Conservation (phyloP, 2,113 vertebrate species). For the Amphiprion percula region DNA sequence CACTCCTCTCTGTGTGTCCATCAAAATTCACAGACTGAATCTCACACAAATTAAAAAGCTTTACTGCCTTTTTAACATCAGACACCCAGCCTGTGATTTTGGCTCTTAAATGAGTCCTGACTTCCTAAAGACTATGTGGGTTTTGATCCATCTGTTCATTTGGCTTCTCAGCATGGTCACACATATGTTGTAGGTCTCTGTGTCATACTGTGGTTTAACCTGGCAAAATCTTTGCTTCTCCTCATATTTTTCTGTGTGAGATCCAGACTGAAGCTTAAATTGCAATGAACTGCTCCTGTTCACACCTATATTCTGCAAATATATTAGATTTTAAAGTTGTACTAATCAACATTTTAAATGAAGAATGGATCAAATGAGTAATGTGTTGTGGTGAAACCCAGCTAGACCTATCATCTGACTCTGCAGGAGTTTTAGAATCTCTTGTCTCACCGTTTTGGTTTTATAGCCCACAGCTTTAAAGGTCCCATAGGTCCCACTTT, state of each 20-base stretch:
- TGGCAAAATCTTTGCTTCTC: slow-evolving; percentile 16
- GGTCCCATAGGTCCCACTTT: too few species aligned
- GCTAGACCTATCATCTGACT: not conserved
- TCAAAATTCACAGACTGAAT: not conserved
- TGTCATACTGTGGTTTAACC: slow-evolving; percentile 50
- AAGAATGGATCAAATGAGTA: not conserved
- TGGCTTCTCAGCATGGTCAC: slow-evolving; percentile 51
- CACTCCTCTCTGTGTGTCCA: not conserved
- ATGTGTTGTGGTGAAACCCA: not conserved
- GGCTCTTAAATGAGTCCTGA: slow-evolving; percentile 42
- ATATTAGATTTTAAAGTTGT: not conserved
- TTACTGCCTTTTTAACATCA: slow-evolving; percentile 2
- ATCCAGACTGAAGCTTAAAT: not conserved
- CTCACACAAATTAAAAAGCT: slow-evolving; percentile 19
- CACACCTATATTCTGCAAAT: not conserved
- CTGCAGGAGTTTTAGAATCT: not conserved
- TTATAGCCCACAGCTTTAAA: too few species aligned
- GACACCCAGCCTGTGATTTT: slow-evolving; percentile 11
- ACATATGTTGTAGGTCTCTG: slow-evolving; percentile 47
- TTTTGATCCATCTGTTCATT: slow-evolving; percentile 69
- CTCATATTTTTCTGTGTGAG: slow-evolving; percentile 28
- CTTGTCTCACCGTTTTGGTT: too few species aligned
- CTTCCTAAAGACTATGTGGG: slow-evolving; percentile 27
- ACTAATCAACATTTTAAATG: not conserved
- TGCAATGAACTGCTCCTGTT: not conserved